Conservation (phyloP, 2,113 vertebrate species). For the Apodemus speciosus region DNA sequence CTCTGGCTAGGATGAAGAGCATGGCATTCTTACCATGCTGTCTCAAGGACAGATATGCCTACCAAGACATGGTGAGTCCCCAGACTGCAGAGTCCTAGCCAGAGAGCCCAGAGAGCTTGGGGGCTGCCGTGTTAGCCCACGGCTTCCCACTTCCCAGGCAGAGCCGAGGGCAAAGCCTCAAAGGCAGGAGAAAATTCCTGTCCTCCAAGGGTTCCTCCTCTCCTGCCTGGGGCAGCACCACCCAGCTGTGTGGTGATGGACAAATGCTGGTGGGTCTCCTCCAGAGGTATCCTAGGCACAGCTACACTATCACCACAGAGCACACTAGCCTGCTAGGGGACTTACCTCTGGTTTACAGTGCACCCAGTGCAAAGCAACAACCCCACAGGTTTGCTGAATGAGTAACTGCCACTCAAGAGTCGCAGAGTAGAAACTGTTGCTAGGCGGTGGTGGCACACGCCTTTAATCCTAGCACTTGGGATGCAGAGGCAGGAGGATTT, state of each 20-base stretch:
- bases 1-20: not conserved
- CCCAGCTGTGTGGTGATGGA: not conserved
- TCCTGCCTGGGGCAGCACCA: fast-evolving
- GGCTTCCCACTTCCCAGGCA: not conserved
- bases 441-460: too few relatives aligned
- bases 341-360: not conserved
- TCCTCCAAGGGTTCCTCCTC: not conserved
- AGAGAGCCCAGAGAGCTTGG: not conserved
- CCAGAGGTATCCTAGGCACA: fast-evolving
- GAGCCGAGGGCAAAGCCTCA: not conserved
- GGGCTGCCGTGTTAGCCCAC: fast-evolving
- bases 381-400: not conserved
- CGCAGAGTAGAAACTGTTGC: not conserved
- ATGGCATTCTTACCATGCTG: not conserved
- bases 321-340: fast-evolving
- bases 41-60: fast-evolving
- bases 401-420: not conserved
- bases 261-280: not conserved
- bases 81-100: not conserved
- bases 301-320: fast-evolving
- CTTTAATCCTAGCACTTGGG: too few relatives aligned
- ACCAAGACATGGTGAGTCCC: not conserved
- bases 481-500: too few relatives aligned
- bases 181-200: not conserved
- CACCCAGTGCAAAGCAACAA: not conserved